These are phyloP conservation scores for Bufo bufo DNA, from an alignment of 2,113 vertebrate genomes.

Conservation along the genomic window DNA sequence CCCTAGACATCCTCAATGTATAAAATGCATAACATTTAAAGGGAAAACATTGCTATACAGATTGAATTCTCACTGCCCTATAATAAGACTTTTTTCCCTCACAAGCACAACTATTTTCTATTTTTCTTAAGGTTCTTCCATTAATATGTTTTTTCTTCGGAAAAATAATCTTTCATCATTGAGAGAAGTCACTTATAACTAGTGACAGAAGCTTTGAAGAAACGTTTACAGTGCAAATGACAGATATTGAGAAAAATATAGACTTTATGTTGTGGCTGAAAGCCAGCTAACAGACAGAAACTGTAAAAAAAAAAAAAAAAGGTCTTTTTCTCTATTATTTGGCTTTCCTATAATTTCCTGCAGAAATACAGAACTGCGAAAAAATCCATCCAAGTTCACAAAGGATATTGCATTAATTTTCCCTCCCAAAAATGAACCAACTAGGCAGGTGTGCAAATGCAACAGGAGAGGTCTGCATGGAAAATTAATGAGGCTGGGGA, in stretches of 20 bases:
- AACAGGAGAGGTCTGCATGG: not conserved
- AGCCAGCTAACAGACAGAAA: slow-evolving; percentile 62
- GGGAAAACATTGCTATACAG: too few relatives aligned
- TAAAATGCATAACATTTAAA: too few relatives aligned
- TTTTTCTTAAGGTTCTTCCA: slow-evolving; percentile 11
- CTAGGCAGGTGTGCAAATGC: slow-evolving; percentile 57
- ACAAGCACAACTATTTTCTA: not conserved
- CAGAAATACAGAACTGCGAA: slow-evolving; percentile 62
- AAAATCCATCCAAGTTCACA: slow-evolving; percentile 62
- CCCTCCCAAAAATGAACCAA: slow-evolving; percentile 62
- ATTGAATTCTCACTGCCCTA: not conserved
- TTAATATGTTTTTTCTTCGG: not conserved
- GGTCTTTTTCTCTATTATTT: slow-evolving; percentile 63
- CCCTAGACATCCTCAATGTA: too few relatives aligned
- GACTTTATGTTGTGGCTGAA: slow-evolving; percentile 60
- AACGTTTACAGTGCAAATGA: slow-evolving; percentile 59
- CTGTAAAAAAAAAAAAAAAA: slow-evolving; percentile 66
- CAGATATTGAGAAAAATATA: slow-evolving; percentile 49
- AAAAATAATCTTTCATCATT: slow-evolving; percentile 53
- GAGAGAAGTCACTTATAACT: slow-evolving; percentile 45
- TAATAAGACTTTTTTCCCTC: not conserved
- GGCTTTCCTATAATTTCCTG: slow-evolving; percentile 64
- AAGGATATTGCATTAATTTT: slow-evolving; percentile 68
- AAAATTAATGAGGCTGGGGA: slow-evolving; percentile 59
- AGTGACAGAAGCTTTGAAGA: slow-evolving; percentile 52